Conservation (phyloP, 2,888 invertebrate species). For the Eupithecia inturbata region DNA sequence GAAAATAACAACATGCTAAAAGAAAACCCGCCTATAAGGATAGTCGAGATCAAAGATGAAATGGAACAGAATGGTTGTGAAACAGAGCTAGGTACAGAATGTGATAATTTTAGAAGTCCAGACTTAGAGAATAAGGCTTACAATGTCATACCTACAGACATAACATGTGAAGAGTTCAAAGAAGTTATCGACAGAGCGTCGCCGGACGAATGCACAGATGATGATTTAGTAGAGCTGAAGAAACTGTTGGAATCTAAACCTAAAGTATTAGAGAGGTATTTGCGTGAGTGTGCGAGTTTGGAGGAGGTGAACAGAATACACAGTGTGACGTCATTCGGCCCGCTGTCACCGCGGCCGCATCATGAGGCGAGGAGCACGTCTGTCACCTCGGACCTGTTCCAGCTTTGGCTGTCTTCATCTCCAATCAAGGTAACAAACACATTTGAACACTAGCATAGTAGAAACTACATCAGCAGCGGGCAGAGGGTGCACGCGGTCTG, state of each 20-base stretch:
- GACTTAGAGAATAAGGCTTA: constrained; percentile 75
- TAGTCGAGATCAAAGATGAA: constrained; percentile 65
- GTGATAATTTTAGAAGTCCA: constrained; percentile 73
- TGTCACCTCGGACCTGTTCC: constrained; percentile 93
- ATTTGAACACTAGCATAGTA: neutral
- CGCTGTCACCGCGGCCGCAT: constrained; percentile 74
- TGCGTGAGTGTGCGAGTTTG: constrained; percentile 88
- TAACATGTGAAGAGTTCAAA: constrained; percentile 71
- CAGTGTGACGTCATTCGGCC: constrained; percentile 81
- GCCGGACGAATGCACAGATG: constrained; percentile 73
- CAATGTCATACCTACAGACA: constrained; percentile 67
- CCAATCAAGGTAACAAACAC: constrained; percentile 85
- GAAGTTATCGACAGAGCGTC: constrained; percentile 74
- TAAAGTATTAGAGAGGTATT: constrained; percentile 89
- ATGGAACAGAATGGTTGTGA: constrained; percentile 81
- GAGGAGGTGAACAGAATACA: constrained; percentile 86
- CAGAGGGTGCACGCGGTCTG: neutral
- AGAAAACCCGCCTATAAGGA: constrained; percentile 78
- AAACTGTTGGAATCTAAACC: constrained; percentile 83
- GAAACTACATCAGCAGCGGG: neutral
- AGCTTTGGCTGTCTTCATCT: constrained; percentile 92
- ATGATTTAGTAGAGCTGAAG: constrained; percentile 72
- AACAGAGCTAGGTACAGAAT: constrained; percentile 62
- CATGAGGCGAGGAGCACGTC: constrained; percentile 87
- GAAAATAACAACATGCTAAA: constrained; percentile 78